Percentiles rank a stretch among this genome's conserved stretches.
These are phyloP conservation scores for Daktulosphaira vitifoliae DNA, from an alignment of 1,140 invertebrate genomes.

Conservation along the genomic window DNA sequence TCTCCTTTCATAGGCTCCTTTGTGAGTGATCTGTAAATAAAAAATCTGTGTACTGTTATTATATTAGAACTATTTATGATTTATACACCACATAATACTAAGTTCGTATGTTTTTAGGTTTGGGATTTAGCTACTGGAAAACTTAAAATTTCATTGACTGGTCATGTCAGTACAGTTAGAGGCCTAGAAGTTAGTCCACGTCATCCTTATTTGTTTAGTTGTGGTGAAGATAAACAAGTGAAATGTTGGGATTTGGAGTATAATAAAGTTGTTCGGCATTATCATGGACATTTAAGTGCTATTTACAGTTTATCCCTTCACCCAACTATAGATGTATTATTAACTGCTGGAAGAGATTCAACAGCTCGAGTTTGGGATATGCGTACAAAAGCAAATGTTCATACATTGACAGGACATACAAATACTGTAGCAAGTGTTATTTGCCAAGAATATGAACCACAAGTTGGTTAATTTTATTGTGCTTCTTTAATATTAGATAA, in stretches of 20 bases:
- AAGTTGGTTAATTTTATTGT: slow-evolving; percentile 48
- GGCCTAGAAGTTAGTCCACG: slow-evolving; percentile 85
- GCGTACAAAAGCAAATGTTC: slow-evolving; percentile 96
- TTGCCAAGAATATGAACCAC: slow-evolving; percentile 86
- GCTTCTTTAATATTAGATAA: not conserved
- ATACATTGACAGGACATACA: slow-evolving; percentile 91
- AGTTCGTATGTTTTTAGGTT: slow-evolving; percentile 51
- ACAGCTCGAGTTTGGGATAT: slow-evolving; percentile 98
- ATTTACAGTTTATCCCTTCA: slow-evolving; percentile 91
- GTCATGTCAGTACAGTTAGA: slow-evolving; percentile 94
- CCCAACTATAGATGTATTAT: slow-evolving; percentile 89
- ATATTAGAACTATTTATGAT: too few relatives aligned
- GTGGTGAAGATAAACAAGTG: slow-evolving; percentile 97
- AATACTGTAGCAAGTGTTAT: slow-evolving; percentile 93
- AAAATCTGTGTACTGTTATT: too few relatives aligned
- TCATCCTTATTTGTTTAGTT: slow-evolving; percentile 98
- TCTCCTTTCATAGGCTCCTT: too few relatives aligned
- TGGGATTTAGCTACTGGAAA: slow-evolving; percentile 96
- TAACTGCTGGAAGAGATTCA: slow-evolving; percentile 89
- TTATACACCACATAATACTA: too few relatives aligned
- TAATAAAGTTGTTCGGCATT: slow-evolving; percentile 97
- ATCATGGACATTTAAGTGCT: slow-evolving; percentile 97
- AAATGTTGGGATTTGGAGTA: slow-evolving; percentile 99
- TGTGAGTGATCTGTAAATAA: too few relatives aligned
- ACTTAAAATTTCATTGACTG: slow-evolving; percentile 93